Evolutionary conservation across 2,888 invertebrate genomes (phyloP).

Genomic region (Heliconius hortense): DNA sequence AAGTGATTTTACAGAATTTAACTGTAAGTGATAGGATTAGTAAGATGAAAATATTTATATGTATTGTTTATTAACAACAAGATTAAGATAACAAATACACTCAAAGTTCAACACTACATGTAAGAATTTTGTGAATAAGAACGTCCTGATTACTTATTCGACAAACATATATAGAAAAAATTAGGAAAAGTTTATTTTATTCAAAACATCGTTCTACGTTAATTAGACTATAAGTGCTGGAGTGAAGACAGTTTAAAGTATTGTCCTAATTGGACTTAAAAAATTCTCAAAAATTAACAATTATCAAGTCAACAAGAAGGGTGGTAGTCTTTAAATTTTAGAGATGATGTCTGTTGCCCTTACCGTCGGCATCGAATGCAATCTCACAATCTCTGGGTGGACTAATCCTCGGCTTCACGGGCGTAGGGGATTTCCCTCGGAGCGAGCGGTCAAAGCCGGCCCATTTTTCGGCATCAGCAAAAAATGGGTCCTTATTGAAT

Average conservation of each 20-base stretch:
- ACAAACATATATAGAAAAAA: conserved; percentile 39
- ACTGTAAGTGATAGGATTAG: neutral
- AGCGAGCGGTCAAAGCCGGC: conserved; percentile 82
- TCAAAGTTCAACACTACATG: conserved; percentile 47
- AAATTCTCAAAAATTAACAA: conserved; percentile 15
- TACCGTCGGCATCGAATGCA: conserved; percentile 89
- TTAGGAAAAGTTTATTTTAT: neutral
- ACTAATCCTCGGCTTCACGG: conserved; percentile 87
- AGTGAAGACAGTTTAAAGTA: conserved; percentile 38
- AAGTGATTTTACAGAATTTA: neutral
- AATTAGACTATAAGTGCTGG: conserved; percentile 39
- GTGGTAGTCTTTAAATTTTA: conserved; percentile 61
- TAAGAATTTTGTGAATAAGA: conserved; percentile 61
- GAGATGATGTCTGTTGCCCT: conserved; percentile 74
- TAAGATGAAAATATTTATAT: neutral
- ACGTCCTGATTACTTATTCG: conserved; percentile 67
- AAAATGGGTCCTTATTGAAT: conserved; percentile 78
- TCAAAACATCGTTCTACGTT: conserved; percentile 32
- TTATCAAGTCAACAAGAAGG: conserved; percentile 48
- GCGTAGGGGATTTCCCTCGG: conserved; percentile 85
- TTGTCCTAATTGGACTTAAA: conserved; percentile 29
- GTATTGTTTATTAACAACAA: conserved; percentile 10
- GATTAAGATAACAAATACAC: conserved; percentile 70
- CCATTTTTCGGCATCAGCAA: conserved; percentile 79
- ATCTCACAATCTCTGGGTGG: conserved; percentile 86